Conservation (phyloP, 2,113 vertebrate genomes). For the Bagarius yarrelli region DNA sequence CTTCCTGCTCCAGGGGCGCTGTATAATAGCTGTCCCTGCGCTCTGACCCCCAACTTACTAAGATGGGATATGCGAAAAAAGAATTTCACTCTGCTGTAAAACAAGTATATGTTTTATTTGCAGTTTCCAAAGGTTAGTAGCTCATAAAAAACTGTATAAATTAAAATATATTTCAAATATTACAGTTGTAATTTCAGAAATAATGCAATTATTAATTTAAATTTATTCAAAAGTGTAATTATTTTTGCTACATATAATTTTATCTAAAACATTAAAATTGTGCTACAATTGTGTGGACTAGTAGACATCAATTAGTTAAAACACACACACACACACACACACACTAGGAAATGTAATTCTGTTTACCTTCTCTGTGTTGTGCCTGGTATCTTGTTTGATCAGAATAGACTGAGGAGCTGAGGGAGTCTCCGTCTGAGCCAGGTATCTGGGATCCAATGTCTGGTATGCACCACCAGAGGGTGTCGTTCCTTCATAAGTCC, state of each 20-base stretch:
- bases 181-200: neutral
- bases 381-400: slow-evolving; percentile 86
- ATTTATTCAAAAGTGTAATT: neutral
- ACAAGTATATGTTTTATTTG: no score
- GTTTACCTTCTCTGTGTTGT: slow-evolving; percentile 81
- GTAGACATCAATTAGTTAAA: neutral
- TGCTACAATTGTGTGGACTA: neutral
- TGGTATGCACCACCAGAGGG: slow-evolving; percentile 71
- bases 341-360: neutral
- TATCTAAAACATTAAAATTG: neutral
- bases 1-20: no score
- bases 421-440: slow-evolving; percentile 62
- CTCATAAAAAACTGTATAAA: neutral
- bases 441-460: slow-evolving; percentile 73
- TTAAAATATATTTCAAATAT: neutral
- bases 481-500: slow-evolving; percentile 64
- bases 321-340: neutral
- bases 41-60: no score
- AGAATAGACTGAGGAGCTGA: slow-evolving; percentile 86
- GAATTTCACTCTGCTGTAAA: no score
- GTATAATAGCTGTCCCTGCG: no score
- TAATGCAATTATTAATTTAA: neutral
- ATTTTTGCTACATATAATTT: neutral
- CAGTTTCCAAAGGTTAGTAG: neutral
- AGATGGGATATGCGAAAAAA: no score